Base-by-base conservation (phyloP, 2,888 invertebrate genomes). In the Apoda limacodes region DNA sequence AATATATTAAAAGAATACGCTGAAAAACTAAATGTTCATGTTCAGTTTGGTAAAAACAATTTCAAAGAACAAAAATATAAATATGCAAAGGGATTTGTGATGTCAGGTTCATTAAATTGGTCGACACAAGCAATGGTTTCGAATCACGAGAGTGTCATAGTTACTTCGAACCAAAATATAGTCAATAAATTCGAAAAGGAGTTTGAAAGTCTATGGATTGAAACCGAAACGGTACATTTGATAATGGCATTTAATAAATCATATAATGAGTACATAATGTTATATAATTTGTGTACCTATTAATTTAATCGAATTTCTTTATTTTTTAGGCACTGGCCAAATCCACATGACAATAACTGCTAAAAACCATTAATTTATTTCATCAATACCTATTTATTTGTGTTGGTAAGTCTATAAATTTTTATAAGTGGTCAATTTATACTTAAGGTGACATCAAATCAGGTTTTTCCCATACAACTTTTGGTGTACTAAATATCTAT, bases 51-150 rank as follows among this genome's bases (percentile, higher is more conserved):
- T 7, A 64, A 59, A 37, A 43, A 45, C 27, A 10, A 48, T 1
- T 67, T 60, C 43, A 44, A 39, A 39, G 37, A 45, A 26, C 20
- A 33, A n/a, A 72, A 65, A 49, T 39, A 37, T 3, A 74, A 63
- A 37, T 46, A 43, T 29, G 37, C 50, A 2, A 71, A 57, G 48
- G 70, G 76, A 32, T 74, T 86, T 27, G 62, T 91, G 9, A 82
- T 90, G 52, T 85, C 83, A 37, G 91, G 92, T 21, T 90, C 90
- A 25, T 81, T 89, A 37, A 92, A 92, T 60, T 91, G 90, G 90
- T 90, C 91, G 2, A 80, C 83, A 37, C 83, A 86, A 46, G 90
- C 88, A 2, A 83, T 89, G 57, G 82, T 83, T 36, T 86, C 88
- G 9, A 91, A 90, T 58, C 84, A 82, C 50, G 91, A 92, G 57